Evolutionary conservation across 2,797 vertebrate species (phyloP).

Genomic region (Chloroceryle inda): DNA sequence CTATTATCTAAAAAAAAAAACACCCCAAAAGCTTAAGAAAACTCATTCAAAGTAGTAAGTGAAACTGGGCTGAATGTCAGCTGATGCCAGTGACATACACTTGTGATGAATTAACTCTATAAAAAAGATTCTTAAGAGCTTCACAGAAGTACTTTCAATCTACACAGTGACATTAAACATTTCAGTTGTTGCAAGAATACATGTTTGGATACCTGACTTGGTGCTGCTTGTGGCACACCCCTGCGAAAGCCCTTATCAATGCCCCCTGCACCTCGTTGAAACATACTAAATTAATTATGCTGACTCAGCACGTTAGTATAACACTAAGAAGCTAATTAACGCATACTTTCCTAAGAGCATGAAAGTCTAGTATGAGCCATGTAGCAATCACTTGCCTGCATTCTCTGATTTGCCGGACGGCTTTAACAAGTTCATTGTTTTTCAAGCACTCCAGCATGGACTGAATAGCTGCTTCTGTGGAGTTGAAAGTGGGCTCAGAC

Average conservation of each 20-base stretch:
- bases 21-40: not conserved
- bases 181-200: not conserved
- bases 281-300: not conserved
- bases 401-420: conserved; percentile 92
- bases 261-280: not conserved
- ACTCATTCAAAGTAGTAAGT: not conserved
- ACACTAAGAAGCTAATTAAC: not conserved
- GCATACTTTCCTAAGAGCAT: not conserved
- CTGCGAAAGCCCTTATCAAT: not conserved
- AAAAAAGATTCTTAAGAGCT: not conserved
- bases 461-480: conserved; percentile 94
- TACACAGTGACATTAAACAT: not conserved
- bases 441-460: conserved; percentile 96
- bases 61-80: not conserved
- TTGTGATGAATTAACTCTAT: not conserved
- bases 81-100: not conserved
- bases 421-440: conserved; percentile 93
- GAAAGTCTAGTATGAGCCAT: not conserved
- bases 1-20: not conserved
- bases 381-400: conserved; percentile 87
- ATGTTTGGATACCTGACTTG: not conserved
- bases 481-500: conserved; percentile 88
- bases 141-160: not conserved
- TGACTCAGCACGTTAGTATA: not conserved
- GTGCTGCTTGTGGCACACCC: not conserved